Conservation (phyloP, 1,140 invertebrate genomes). For the Aphidius ervi region DNA sequence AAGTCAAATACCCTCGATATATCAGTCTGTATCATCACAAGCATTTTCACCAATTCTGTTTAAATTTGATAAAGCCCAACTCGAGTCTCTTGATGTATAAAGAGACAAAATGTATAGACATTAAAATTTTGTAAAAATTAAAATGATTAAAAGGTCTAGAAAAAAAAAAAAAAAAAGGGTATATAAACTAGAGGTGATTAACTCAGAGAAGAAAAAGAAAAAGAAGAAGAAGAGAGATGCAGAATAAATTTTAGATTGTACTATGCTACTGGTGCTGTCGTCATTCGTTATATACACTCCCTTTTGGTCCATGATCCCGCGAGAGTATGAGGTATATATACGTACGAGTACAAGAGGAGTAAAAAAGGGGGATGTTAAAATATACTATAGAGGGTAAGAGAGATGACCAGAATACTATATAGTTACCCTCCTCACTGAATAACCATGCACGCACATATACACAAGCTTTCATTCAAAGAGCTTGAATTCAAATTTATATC, state of each 20-base stretch:
- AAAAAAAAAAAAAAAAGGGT: conserved; percentile 4
- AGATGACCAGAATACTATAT: background rate
- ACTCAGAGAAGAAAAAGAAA: too few relatives aligned
- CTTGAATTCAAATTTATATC: background rate
- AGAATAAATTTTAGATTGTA: conserved; percentile 9
- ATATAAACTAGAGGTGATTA: background rate
- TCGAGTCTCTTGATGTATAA: too few relatives aligned
- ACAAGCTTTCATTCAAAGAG: conserved; percentile 10
- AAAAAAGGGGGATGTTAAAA: too few relatives aligned
- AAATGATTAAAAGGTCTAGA: conserved; percentile 10
- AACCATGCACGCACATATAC: background rate
- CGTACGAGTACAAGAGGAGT: too few relatives aligned
- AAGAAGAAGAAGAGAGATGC: background rate
- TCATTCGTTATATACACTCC: conserved; percentile 14
- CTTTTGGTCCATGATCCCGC: background rate
- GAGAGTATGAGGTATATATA: background rate
- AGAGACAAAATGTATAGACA: too few relatives aligned
- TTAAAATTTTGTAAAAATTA: too few relatives aligned
- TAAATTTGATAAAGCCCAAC: too few relatives aligned
- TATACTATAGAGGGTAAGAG: background rate
- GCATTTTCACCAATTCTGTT: too few relatives aligned
- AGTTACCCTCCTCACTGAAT: conserved; percentile 13
- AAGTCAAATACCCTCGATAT: too few relatives aligned
- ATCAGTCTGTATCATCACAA: too few relatives aligned
- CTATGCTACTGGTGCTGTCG: conserved; percentile 12